phyloP scores from a whole-genome alignment of 1,140 invertebrate genomes.

The Dufourea novaeangliae region DNA sequence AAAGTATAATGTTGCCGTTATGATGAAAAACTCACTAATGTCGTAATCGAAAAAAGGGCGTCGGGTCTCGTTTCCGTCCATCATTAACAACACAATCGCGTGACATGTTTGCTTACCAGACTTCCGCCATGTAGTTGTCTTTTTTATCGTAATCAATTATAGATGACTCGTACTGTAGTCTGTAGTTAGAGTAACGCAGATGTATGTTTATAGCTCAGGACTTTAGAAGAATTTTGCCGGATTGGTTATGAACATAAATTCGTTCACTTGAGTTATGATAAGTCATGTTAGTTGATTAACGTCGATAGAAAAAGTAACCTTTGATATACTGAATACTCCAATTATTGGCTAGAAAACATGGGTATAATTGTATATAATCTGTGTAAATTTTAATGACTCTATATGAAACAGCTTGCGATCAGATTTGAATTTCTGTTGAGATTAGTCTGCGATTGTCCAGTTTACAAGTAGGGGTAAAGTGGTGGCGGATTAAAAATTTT shows the following conservation, averaged over 20 bases:
- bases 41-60: slow-evolving; percentile 27
- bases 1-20: not conserved
- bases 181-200: too few species aligned
- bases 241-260: not conserved
- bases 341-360: too few species aligned
- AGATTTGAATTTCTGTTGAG: too few species aligned
- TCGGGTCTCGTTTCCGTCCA: slow-evolving; percentile 13
- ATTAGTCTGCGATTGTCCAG: too few species aligned
- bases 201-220: not conserved
- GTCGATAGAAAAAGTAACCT: not conserved
- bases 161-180: not conserved
- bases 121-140: not conserved
- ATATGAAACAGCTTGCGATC: too few species aligned
- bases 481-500: too few species aligned
- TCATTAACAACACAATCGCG: slow-evolving; percentile 29
- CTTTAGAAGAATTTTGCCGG: slow-evolving; percentile 3
- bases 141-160: slow-evolving; percentile 43
- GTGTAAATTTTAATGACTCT: too few species aligned
- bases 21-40: slow-evolving; percentile 4
- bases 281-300: not conserved
- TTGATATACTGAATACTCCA: too few species aligned
- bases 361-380: too few species aligned
- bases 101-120: slow-evolving; percentile 8
- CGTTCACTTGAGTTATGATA: not conserved
- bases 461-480: too few species aligned